phyloP scores from a whole-genome alignment of 1,140 invertebrate species.

The Calycopis cecrops region DNA sequence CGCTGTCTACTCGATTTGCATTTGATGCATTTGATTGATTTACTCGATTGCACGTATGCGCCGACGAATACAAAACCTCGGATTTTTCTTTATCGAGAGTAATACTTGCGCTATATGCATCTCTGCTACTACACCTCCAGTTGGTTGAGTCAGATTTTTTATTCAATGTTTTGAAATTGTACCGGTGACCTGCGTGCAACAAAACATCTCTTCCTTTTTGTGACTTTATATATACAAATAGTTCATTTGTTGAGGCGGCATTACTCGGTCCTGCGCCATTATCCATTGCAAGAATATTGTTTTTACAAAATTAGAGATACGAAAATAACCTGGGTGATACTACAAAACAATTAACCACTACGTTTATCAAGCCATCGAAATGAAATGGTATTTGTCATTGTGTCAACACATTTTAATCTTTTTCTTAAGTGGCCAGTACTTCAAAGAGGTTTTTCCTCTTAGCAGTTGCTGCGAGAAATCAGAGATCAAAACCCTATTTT shows the following conservation, averaged over 20 bases:
- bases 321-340: conserved; percentile 3
- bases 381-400: conserved; percentile 5
- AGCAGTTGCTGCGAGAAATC: conserved; percentile 5
- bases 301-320: conserved; percentile 7
- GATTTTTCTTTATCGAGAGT: neutral
- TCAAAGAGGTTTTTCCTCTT: conserved; percentile 4
- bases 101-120: conserved; percentile 4
- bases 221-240: conserved; percentile 6
- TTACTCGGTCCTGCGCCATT: conserved; percentile 5
- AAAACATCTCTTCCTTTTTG: conserved; percentile 6
- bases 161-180: conserved; percentile 7
- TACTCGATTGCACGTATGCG: too few relatives aligned
- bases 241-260: conserved; percentile 4
- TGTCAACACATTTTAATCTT: conserved; percentile 7
- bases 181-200: conserved; percentile 6
- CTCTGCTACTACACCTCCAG: conserved; percentile 5
- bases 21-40: too few relatives aligned
- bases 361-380: conserved; percentile 7
- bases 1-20: too few relatives aligned
- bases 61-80: too few relatives aligned
- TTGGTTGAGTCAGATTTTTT: conserved; percentile 5
- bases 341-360: conserved; percentile 4
- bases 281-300: conserved; percentile 7
- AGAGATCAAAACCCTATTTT: neutral
- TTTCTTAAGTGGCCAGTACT: conserved; percentile 7